phyloP scores from a whole-genome alignment of 2,797 vertebrate genomes.

The Tolypeutes matacus region DNA sequence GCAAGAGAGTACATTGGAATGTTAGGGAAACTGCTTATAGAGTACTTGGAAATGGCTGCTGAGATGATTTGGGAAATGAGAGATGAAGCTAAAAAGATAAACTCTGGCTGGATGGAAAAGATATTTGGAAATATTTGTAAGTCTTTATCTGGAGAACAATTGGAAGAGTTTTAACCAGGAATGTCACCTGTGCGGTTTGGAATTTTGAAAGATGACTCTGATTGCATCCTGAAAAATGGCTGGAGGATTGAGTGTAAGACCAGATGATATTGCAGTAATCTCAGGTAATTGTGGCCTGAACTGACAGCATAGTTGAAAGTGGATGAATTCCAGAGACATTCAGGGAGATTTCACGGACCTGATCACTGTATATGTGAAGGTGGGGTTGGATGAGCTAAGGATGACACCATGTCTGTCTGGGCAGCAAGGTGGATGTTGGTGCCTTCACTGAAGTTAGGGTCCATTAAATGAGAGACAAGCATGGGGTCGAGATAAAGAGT shows the following conservation, averaged over 20 bases:
- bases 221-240: not conserved
- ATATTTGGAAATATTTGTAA: not conserved
- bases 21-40: not conserved
- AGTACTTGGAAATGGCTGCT: not conserved
- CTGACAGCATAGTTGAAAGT: not conserved
- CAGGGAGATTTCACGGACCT: not conserved
- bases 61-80: not conserved
- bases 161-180: constrained; percentile 10
- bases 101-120: not conserved
- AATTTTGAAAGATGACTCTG: constrained; percentile 6
- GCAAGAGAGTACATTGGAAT: not conserved
- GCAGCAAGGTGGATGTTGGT: not conserved
- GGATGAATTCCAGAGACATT: not conserved
- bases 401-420: not conserved
- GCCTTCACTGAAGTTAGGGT: not conserved
- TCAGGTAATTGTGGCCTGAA: not conserved
- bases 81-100: constrained; percentile 34
- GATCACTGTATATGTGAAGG: not conserved
- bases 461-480: not conserved
- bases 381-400: not conserved
- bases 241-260: not conserved
- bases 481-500: not conserved
- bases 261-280: not conserved
- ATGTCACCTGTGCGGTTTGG: not conserved
- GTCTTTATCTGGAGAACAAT: constrained; percentile 29